Base-by-base conservation (phyloP, 2,888 invertebrate species). In the Lypha dubia region DNA sequence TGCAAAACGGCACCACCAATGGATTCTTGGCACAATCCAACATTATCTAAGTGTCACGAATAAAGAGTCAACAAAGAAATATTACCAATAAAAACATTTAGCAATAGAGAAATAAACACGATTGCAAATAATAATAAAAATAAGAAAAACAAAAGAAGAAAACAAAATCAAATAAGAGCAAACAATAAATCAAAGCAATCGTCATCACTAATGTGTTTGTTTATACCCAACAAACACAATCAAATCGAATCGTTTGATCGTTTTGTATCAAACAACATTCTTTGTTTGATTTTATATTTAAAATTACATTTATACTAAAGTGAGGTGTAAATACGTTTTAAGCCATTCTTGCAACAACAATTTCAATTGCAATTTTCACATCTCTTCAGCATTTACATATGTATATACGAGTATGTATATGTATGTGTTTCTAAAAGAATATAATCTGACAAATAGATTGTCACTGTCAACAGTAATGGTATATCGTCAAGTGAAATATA, bases 1-100 rank as follows among this genome's bases (percentile, higher is more conserved):
- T 94, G 90, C 98, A 98, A 88, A 97, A 95, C 53, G 95, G 95
- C 53, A 97, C 94, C 11, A 98, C 97, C 87, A 95, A 95, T 0
- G 97, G 95, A 85, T 95, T 94, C 89, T 96, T 97, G 17, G 95
- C 95, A 1, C 97, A 96, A 84, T 98, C 97, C 60, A 94, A 90
- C 97, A 98, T 98, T 56, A 97, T 96, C 95, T 96, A 92, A 60
- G 89, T 88, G 53, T 62, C 70, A 83, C 82, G 79, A 74, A 81
- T 62, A 51, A 62, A 76, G 60, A 73, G 35, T 67, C 65, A 83
- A 77, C 58, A 77, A 71, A 56, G 32, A 76, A 74, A 63, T 71
- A 60, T 79, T 73, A 65, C 53, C 62, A 71, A 67, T 67, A 60
- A 68, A 32, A 75, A 84, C 49, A 38, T 60, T 32, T n/a, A 32